Conservation (phyloP, 2,797 vertebrate species). For the Silurus aristotelis region DNA sequence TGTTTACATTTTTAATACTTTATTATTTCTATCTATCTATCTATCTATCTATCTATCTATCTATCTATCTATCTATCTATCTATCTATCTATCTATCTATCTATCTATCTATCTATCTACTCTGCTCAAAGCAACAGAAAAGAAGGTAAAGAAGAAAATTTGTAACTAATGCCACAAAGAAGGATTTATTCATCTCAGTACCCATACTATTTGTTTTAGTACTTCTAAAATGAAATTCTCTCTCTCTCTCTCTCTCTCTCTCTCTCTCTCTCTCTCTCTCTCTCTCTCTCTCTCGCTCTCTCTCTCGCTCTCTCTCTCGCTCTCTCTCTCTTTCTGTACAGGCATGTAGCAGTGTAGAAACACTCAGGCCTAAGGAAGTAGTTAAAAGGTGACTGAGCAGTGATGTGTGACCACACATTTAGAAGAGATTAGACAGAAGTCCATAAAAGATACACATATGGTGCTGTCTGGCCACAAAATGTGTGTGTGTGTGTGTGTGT, state of each 20-base stretch:
- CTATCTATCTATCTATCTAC: background rate
- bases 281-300: constrained; percentile 12
- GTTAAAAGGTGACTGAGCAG: constrained; percentile 21
- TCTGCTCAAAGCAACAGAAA: constrained; percentile 35
- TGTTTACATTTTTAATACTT: no score
- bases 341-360: background rate
- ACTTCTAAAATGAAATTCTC: constrained; percentile 41
- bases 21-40: no score
- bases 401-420: constrained; percentile 40
- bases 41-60: no score
- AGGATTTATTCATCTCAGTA: constrained; percentile 29
- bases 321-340: constrained; percentile 29
- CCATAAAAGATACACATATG: constrained; percentile 35
- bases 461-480: constrained; percentile 20
- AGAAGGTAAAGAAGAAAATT: constrained; percentile 22
- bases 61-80: no score
- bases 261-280: constrained; percentile 7
- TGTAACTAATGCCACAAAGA: constrained; percentile 34
- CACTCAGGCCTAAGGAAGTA: background rate
- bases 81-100: no score
- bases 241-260: background rate
- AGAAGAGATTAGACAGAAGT: constrained; percentile 36
- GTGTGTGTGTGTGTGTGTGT: background rate
- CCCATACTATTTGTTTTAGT: background rate
- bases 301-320: background rate